These are phyloP conservation scores for Aspiorhynchus laticeps DNA, from an alignment of 2,113 vertebrate species.

Conservation along the genomic window DNA sequence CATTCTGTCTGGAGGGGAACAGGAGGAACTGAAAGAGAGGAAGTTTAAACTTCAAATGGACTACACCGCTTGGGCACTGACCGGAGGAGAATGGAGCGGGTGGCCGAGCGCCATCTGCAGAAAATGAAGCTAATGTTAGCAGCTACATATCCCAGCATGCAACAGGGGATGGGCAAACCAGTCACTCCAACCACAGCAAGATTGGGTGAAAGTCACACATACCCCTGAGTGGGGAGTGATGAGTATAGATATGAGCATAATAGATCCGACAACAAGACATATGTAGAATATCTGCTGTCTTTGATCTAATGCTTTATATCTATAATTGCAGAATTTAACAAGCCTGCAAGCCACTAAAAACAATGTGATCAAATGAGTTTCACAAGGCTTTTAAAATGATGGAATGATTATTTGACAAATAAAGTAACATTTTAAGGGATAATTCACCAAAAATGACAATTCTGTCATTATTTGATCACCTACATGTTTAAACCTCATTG, in stretches of 20 bases:
- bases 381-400: slow-evolving; percentile 40
- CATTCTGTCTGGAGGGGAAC: slow-evolving; percentile 77
- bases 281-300: background rate
- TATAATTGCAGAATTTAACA: background rate
- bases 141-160: slow-evolving; percentile 70
- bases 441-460: background rate
- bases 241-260: slow-evolving; percentile 1
- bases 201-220: slow-evolving; percentile 46
- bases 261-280: slow-evolving; percentile 23
- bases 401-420: background rate
- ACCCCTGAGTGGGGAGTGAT: slow-evolving; percentile 41
- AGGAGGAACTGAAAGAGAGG: slow-evolving; percentile 56
- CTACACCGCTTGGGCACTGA: slow-evolving; percentile 68
- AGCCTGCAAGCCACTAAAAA: slow-evolving; percentile 12
- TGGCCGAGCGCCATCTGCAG: slow-evolving; percentile 75
- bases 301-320: slow-evolving; percentile 50
- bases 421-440: background rate
- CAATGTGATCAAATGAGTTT: slow-evolving; percentile 7
- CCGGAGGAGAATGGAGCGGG: slow-evolving; percentile 67
- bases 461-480: background rate
- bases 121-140: slow-evolving; percentile 71
- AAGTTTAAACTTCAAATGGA: slow-evolving; percentile 64
- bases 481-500: background rate
- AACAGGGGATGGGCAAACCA: slow-evolving; percentile 57
- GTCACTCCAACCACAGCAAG: slow-evolving; percentile 40